Evolutionary conservation across 2,797 vertebrate species (phyloP).

Genomic region (Gymnoscopelus microlampas): DNA sequence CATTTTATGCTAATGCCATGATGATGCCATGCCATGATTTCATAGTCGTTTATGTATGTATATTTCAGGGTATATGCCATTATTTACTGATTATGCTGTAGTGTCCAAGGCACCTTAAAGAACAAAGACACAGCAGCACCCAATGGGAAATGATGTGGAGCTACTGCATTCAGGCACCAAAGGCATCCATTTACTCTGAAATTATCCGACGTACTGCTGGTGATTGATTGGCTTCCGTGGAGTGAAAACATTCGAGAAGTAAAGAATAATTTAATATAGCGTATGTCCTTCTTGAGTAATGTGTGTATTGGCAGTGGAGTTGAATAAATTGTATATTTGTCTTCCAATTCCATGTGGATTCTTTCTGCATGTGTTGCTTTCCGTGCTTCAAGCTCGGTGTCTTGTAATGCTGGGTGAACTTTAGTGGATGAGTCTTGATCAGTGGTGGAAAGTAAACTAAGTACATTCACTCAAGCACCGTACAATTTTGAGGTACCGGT

Average conservation of each 20-base stretch:
- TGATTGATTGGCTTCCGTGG: too few species aligned
- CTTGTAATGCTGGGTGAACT: slow-evolving; percentile 25
- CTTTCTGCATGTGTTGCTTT: slow-evolving; percentile 21
- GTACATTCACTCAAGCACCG: too few species aligned
- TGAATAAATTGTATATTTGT: slow-evolving; percentile 34
- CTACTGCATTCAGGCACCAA: too few species aligned
- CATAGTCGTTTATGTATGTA: not conserved
- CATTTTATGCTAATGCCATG: slow-evolving; percentile 30
- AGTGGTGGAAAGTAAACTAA: too few species aligned
- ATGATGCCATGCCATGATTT: slow-evolving; percentile 34
- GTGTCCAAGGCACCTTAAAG: slow-evolving; percentile 19
- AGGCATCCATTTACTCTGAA: too few species aligned
- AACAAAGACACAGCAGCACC: not conserved
- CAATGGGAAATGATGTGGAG: too few species aligned
- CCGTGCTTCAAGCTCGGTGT: slow-evolving; percentile 33
- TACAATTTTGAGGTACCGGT: too few species aligned
- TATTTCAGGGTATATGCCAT: not conserved
- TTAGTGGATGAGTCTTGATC: slow-evolving; percentile 5
- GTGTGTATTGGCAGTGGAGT: slow-evolving; percentile 24
- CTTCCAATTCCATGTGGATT: slow-evolving; percentile 20
- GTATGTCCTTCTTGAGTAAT: not conserved
- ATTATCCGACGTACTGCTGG: too few species aligned
- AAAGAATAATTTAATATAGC: too few species aligned
- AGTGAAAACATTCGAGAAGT: too few species aligned
- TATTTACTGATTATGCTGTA: slow-evolving; percentile 36